Evolutionary conservation across 2,113 vertebrate genomes (phyloP).

Genomic region (Macquaria ambigua): DNA sequence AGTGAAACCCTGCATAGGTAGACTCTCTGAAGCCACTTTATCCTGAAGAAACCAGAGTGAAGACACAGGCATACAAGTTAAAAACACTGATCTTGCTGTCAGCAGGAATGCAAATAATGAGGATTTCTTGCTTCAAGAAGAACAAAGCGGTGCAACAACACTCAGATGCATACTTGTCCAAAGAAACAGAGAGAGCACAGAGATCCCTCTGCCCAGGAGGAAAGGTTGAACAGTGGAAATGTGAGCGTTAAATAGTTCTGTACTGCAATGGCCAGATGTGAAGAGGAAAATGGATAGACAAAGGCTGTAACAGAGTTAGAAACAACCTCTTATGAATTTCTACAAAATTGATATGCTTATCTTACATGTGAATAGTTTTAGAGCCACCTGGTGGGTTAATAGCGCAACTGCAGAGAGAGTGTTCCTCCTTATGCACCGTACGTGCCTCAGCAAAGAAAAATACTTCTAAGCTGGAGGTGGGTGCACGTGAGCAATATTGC

Average conservation of each 20-base stretch:
- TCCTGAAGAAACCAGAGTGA: slow-evolving; percentile 83
- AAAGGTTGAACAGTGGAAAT: slow-evolving; percentile 17
- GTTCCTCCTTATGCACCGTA: too few relatives aligned
- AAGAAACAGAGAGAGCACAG: slow-evolving; percentile 71
- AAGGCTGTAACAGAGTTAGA: too few relatives aligned
- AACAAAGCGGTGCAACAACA: slow-evolving; percentile 23
- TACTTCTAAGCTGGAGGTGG: too few relatives aligned
- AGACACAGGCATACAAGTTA: background rate
- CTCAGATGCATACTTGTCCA: slow-evolving; percentile 5
- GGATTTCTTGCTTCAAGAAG: slow-evolving; percentile 21
- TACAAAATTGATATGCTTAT: too few relatives aligned
- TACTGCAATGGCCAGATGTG: background rate
- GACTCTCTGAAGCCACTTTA: slow-evolving; percentile 92
- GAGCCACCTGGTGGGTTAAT: too few relatives aligned
- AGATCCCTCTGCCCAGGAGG: slow-evolving; percentile 59
- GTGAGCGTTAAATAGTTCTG: slow-evolving; percentile 3
- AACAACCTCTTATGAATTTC: too few relatives aligned
- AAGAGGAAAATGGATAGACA: slow-evolving; percentile 2
- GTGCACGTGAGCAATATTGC: too few relatives aligned
- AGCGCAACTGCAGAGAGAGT: too few relatives aligned
- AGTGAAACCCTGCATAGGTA: slow-evolving; percentile 96
- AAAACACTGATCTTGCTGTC: background rate
- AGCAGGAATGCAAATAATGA: background rate
- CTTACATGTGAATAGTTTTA: too few relatives aligned
- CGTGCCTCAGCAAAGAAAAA: too few relatives aligned